Conservation (phyloP, 1,140 invertebrate species). For the Leptestheria dahalacensis region DNA sequence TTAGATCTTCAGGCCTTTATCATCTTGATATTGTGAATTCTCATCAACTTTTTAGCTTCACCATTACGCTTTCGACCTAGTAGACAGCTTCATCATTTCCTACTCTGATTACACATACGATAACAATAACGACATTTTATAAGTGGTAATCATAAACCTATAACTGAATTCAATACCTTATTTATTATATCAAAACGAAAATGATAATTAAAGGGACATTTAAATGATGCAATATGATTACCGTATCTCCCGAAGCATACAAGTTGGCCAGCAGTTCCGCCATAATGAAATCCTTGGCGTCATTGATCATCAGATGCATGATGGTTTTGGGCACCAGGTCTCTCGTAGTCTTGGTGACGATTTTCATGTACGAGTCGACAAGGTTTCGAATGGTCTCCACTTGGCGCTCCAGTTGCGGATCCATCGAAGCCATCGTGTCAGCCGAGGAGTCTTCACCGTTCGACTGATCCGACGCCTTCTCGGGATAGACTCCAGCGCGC, state of each 20-base stretch:
- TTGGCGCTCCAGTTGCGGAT: constrained; percentile 93
- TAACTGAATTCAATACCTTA: no score
- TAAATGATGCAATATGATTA: constrained; percentile 27
- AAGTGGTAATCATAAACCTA: no score
- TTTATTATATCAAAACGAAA: no score
- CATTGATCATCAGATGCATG: constrained; percentile 97
- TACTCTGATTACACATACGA: background rate
- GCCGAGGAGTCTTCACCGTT: constrained; percentile 62
- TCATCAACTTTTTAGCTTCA: no score
- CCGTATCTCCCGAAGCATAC: constrained; percentile 93
- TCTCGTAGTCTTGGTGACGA: constrained; percentile 94
- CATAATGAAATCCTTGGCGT: constrained; percentile 95
- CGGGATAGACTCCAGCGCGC: constrained; percentile 95
- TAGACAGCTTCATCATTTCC: no score
- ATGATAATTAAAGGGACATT: background rate
- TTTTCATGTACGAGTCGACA: constrained; percentile 99
- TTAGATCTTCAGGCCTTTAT: no score
- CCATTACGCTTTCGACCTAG: no score
- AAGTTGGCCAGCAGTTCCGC: constrained; percentile 89
- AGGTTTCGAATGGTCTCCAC: constrained; percentile 96
- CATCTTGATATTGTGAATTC: no score
- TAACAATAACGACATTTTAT: background rate
- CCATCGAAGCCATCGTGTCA: constrained; percentile 54
- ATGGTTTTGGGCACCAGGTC: constrained; percentile 97
- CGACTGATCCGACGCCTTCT: constrained; percentile 66